Evolutionary conservation across 2,888 invertebrate genomes (phyloP).

Genomic region (Leptopilina drosophilae): DNA sequence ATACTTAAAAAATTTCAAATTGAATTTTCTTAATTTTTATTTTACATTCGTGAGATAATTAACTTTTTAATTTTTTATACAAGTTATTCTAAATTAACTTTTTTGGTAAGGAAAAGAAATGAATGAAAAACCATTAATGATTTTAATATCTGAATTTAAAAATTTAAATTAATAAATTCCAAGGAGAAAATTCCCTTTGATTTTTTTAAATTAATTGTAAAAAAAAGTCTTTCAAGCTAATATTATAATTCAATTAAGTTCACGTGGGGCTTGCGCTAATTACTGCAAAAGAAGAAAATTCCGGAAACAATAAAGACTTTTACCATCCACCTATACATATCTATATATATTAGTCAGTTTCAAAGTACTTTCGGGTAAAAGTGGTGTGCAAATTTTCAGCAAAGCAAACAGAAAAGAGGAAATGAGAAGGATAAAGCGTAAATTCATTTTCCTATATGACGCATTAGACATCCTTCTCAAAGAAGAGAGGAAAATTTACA

Average conservation of each 20-base stretch:
- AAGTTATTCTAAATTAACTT: too few species aligned
- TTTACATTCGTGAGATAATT: too few species aligned
- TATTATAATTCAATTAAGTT: conserved; percentile 30
- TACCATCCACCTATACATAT: conserved; percentile 30
- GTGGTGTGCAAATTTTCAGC: conserved; percentile 48
- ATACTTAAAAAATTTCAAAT: too few species aligned
- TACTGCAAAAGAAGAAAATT: conserved; percentile 20
- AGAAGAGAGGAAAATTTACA: background rate
- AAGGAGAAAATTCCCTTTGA: too few species aligned
- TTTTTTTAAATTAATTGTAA: background rate
- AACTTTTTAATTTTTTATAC: too few species aligned
- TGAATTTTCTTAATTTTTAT: too few species aligned
- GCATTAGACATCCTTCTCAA: background rate
- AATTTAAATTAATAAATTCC: too few species aligned
- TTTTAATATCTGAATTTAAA: too few species aligned
- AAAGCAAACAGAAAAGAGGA: conserved; percentile 56
- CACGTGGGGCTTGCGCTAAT: background rate
- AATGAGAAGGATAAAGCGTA: conserved; percentile 6
- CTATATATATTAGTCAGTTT: conserved; percentile 59
- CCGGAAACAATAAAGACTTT: conserved; percentile 23
- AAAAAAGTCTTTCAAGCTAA: conserved; percentile 5
- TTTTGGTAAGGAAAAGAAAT: too few species aligned
- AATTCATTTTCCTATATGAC: background rate
- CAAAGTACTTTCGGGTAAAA: conserved; percentile 59
- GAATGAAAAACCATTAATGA: too few species aligned